Percentiles rank a stretch among this genome's conserved stretches.
phyloP scores from a whole-genome alignment of 2,797 vertebrate genomes.

The Acipenser transmontanus region DNA sequence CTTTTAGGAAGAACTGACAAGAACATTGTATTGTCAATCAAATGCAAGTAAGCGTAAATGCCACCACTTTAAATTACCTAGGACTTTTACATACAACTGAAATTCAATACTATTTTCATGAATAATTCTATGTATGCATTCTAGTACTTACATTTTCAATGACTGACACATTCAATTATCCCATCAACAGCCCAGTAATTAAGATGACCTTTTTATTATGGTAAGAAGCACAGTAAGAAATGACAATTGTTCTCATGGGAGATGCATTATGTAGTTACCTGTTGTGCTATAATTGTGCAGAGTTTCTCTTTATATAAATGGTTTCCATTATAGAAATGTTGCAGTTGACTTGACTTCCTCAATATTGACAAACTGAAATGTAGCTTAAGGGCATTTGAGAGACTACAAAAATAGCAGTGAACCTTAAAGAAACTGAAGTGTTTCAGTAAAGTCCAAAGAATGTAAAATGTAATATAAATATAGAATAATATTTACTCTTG shows the following conservation, averaged over 20 bases:
- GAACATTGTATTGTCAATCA: neutral
- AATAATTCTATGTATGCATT: conserved; percentile 5
- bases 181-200: conserved; percentile 56
- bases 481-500: too few relatives aligned
- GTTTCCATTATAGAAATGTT: conserved; percentile 1
- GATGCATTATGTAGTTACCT: conserved; percentile 4
- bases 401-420: neutral
- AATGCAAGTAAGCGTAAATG: neutral
- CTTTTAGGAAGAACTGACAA: neutral
- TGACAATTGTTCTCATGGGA: conserved; percentile 1
- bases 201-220: conserved; percentile 62
- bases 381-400: neutral
- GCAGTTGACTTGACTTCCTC: neutral
- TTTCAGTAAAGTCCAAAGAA: too few relatives aligned
- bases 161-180: conserved; percentile 56
- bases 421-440: too few relatives aligned
- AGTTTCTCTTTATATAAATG: neutral
- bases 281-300: conserved; percentile 1
- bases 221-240: conserved; percentile 21
- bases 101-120: conserved; percentile 3
- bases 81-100: neutral
- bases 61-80: neutral
- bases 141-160: conserved; percentile 5
- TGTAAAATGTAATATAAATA: too few relatives aligned
- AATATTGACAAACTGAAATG: conserved; percentile 1